A percentile compares a stretch with the other conserved stretches of the same genome.
Conservation (phyloP, 2,797 vertebrate genomes). For the Agapornis canus region DNA sequence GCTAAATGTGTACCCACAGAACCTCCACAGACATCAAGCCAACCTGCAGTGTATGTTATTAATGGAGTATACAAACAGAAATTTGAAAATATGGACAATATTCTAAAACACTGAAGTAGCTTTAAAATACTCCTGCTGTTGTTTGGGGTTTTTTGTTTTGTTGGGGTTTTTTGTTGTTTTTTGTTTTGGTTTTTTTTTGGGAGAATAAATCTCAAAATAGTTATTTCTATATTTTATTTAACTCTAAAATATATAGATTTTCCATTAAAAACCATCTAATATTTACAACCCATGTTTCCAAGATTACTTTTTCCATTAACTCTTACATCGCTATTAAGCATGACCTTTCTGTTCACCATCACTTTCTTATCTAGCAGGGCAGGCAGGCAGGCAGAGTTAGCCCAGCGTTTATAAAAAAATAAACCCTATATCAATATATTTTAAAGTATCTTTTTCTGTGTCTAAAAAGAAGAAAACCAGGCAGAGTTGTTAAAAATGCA, state of each 20-base stretch:
- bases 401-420: not conserved
- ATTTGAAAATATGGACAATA: not conserved
- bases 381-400: not conserved
- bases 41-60: not conserved
- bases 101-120: accelerated
- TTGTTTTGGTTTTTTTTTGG: too few relatives aligned
- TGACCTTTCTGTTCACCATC: not conserved
- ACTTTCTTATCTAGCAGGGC: accelerated
- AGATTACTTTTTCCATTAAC: not conserved
- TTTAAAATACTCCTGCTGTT: not conserved
- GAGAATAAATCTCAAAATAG: not conserved
- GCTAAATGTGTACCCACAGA: not conserved
- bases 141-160: not conserved
- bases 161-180: too few relatives aligned
- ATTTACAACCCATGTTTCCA: not conserved
- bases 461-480: not conserved
- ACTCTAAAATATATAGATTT: not conserved
- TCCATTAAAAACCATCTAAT: not conserved
- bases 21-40: not conserved
- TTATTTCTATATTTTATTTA: not conserved
- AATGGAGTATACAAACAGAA: accelerated
- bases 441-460: not conserved
- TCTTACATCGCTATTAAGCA: not conserved
- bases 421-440: accelerated
- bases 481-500: not conserved